Evolutionary conservation across 2,888 invertebrate species (phyloP), one percentile per base, ranked within the genome.

Genomic region (Caenorhabditis wallacei): DNA sequence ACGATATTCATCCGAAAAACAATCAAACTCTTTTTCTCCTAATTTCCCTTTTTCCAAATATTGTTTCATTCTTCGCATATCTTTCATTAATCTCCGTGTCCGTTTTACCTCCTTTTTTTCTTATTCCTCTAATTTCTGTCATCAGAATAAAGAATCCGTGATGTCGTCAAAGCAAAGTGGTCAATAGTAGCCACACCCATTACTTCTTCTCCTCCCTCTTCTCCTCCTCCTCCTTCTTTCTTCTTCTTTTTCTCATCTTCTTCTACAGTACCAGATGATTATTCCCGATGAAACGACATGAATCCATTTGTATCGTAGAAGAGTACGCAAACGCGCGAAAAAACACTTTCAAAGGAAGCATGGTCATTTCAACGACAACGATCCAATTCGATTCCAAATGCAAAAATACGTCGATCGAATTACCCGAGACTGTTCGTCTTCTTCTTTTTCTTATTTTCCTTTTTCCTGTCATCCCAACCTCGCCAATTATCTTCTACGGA

Each of bases 381-480:
- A 30, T 30, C 30, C 66, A 66, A 53, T 53, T 51, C 53, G 37
- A 66, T 66, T 53, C 40, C 59, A 40, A n/a, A 54, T 54, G 26
- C 24, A n/a, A 40, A 64, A 64, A 51, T 61, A 61, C 53, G 53
- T 53, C 53, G 53, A 53, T 59, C 66, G 66, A 66, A 66, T 66
- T 66, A 66, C 66, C 66, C 66, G 66, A 66, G 66, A 66, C 66
- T 66, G 53, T 66, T 18, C 51, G 53, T 53, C 53, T 51, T 24
- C 66, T 18, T 66, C 51, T 59, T 51, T 51, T 51, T 35, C 61
- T 35, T 26, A n/a, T 54, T 51, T 51, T 18, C 20, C 26, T 24
- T 24, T 16, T 43, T 4, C 13, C 53, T 53, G 53, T 53, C 66
- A 53, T 66, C 37, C 66, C 35, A 66, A 66, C 66, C 66, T 66